Percentiles rank a stretch among this genome's conserved stretches.
Evolutionary conservation across 2,113 vertebrate species (phyloP).

Genomic region (Elachura formosa): DNA sequence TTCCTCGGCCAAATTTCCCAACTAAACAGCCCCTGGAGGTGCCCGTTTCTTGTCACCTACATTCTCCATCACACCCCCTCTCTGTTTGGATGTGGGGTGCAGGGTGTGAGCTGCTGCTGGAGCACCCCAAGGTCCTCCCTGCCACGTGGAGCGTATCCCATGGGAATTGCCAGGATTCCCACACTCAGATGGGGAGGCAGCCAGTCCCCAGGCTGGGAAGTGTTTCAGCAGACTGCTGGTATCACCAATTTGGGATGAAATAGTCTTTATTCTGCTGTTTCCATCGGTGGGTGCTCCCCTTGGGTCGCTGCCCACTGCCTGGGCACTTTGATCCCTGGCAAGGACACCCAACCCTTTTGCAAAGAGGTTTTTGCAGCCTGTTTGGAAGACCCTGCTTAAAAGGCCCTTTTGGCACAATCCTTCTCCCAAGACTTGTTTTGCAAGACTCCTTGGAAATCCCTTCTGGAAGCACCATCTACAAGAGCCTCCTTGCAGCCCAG

Average conservation of each 20-base stretch:
- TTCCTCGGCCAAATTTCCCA: not conserved
- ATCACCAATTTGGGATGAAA: fast-evolving
- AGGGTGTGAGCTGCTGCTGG: not conserved
- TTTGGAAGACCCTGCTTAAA: not conserved
- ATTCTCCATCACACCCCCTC: fast-evolving
- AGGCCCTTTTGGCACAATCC: not conserved
- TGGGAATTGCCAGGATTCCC: not conserved
- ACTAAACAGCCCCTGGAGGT: not conserved
- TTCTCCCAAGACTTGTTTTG: not conserved
- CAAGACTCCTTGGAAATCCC: not conserved
- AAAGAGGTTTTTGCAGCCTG: not conserved
- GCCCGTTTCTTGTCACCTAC: fast-evolving
- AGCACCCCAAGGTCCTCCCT: fast-evolving
- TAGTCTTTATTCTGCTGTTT: fast-evolving
- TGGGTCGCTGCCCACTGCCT: fast-evolving
- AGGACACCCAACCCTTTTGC: not conserved
- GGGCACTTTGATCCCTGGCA: not conserved
- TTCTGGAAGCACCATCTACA: not conserved
- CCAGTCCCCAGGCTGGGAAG: not conserved
- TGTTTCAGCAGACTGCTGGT: not conserved
- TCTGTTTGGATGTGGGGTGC: not conserved
- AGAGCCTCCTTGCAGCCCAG: not conserved
- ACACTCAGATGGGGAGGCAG: not conserved
- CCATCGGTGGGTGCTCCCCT: fast-evolving
- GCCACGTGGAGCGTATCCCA: fast-evolving